These are phyloP conservation scores for Sinotaia quadrata DNA, from an alignment of 2,888 invertebrate genomes.

Conservation along the genomic window DNA sequence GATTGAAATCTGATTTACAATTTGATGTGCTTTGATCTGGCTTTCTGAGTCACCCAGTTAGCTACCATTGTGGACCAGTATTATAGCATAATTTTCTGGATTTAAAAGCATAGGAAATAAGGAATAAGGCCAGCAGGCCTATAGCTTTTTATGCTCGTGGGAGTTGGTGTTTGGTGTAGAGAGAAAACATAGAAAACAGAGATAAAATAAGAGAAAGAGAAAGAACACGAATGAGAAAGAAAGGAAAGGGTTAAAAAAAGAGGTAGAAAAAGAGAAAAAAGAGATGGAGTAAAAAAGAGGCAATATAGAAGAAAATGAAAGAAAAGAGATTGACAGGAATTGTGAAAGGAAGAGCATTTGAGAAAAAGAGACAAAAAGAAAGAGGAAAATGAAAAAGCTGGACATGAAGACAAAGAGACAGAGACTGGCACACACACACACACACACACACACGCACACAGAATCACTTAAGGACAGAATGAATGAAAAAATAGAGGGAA, in stretches of 20 bases:
- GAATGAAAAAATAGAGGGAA: not conserved
- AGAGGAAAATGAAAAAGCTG: not conserved
- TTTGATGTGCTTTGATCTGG: no score
- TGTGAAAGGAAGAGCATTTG: not conserved
- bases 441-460: not conserved
- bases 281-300: not conserved
- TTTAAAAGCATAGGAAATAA: no score
- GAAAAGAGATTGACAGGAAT: not conserved
- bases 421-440: slow-evolving; percentile 1
- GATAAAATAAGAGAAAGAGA: slow-evolving; percentile 13
- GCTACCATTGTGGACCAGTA: no score
- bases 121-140: no score
- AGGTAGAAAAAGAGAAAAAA: not conserved
- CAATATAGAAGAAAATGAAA: not conserved
- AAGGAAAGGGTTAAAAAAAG: not conserved
- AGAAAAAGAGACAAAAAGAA: slow-evolving; percentile 2
- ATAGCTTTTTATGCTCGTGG: no score
- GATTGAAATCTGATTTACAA: no score
- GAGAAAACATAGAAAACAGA: no score
- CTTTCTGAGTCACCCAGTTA: no score
- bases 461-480: not conserved
- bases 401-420: slow-evolving; percentile 10
- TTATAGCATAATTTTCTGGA: no score
- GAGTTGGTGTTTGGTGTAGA: no score
- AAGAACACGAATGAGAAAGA: not conserved